phyloP scores from a whole-genome alignment of 2,113 vertebrate genomes.

The Peromyscus maniculatus region DNA sequence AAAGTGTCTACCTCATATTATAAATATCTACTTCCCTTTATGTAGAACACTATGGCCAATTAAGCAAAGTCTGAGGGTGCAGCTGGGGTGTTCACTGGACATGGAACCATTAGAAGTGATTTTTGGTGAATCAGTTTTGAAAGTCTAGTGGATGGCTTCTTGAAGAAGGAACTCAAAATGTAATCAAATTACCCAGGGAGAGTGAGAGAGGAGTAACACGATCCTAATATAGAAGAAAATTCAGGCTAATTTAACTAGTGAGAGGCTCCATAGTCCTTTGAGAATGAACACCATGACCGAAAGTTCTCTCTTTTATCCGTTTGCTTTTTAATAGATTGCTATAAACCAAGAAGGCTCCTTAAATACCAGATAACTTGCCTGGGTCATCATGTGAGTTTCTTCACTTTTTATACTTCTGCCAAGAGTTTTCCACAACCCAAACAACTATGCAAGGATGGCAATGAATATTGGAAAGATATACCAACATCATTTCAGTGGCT shows the following conservation, averaged over 20 bases:
- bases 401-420: background rate
- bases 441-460: background rate
- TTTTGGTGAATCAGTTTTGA: background rate
- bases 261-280: conserved; percentile 71
- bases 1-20: no score
- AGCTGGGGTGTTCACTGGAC: background rate
- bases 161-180: background rate
- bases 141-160: background rate
- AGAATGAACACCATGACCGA: conserved; percentile 73
- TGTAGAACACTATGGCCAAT: no score
- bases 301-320: conserved; percentile 27
- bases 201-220: conserved; percentile 60
- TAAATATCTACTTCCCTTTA: background rate
- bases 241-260: conserved; percentile 79
- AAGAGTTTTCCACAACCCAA: background rate
- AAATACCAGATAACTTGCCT: conserved; percentile 38
- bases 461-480: conserved; percentile 64
- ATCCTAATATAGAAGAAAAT: conserved; percentile 75
- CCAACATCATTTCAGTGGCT: conserved; percentile 65
- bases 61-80: fast-evolving
- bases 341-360: conserved; percentile 67
- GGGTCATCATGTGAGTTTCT: conserved; percentile 18
- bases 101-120: background rate
- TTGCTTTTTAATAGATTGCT: conserved; percentile 67
- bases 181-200: conserved; percentile 80